These are phyloP conservation scores for Ichneumoninae sp. DNA, from an alignment of 2,888 invertebrate species.

Conservation along the genomic window DNA sequence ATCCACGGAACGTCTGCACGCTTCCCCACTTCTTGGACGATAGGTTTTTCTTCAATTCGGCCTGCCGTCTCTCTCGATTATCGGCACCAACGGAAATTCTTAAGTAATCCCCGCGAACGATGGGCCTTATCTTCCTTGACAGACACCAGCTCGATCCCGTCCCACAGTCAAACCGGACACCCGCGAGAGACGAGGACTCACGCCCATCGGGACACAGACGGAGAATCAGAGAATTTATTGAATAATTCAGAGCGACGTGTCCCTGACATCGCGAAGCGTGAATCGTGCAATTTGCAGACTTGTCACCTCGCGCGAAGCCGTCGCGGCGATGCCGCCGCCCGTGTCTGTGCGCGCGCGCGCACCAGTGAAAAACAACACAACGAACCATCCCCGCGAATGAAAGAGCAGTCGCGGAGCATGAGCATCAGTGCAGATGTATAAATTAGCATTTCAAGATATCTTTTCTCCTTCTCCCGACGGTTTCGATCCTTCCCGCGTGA, in stretches of 20 bases:
- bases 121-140: not conserved
- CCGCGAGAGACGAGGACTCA: constrained; percentile 17
- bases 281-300: constrained; percentile 66
- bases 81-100: not conserved
- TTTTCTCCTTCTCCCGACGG: constrained; percentile 15
- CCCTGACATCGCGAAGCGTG: constrained; percentile 44
- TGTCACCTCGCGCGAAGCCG: constrained; percentile 53
- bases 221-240: constrained; percentile 56
- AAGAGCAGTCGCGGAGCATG: constrained; percentile 30
- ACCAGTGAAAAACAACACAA: not conserved
- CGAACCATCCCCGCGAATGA: constrained; percentile 22
- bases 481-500: constrained; percentile 24
- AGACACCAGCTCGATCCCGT: not conserved
- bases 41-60: not conserved
- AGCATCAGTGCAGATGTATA: constrained; percentile 46
- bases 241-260: constrained; percentile 61
- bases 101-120: not conserved
- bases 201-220: not conserved
- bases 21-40: constrained; percentile 5
- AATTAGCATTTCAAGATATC: constrained; percentile 51
- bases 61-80: not conserved
- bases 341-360: not conserved
- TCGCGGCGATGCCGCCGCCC: constrained; percentile 2
- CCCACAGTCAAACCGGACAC: constrained; percentile 9
- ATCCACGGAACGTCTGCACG: not conserved